These are phyloP conservation scores for Rhadina sibilatrix DNA, from an alignment of 2,113 vertebrate species.

Conservation along the genomic window DNA sequence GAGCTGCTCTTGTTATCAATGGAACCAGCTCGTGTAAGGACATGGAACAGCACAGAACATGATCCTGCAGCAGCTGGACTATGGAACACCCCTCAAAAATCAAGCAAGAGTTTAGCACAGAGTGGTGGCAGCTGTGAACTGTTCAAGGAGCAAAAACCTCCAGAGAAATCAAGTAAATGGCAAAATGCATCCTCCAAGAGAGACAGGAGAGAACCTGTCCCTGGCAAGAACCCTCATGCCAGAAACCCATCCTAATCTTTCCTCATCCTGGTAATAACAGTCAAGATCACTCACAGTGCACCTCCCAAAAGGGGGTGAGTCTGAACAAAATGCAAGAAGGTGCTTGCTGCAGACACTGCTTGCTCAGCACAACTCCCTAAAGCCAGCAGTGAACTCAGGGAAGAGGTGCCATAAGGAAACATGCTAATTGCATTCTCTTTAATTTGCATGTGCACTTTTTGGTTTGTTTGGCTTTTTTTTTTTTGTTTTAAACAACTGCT, in stretches of 20 bases:
- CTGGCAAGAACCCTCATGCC: neutral
- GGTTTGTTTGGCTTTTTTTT: neutral
- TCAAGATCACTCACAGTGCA: neutral
- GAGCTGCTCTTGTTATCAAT: neutral
- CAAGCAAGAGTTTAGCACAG: neutral
- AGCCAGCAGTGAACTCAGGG: neutral
- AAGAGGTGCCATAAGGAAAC: constrained; percentile 9
- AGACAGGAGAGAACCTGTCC: neutral
- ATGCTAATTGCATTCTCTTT: constrained; percentile 18
- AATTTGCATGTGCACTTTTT: constrained; percentile 36
- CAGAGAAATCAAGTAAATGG: neutral
- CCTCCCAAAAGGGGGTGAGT: neutral
- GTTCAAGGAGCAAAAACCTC: neutral
- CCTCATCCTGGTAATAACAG: neutral
- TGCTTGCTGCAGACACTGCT: neutral
- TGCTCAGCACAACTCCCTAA: neutral
- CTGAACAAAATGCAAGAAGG: neutral
- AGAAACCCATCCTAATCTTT: neutral
- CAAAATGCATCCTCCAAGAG: neutral
- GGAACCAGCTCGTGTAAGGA: neutral
- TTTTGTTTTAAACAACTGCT: neutral
- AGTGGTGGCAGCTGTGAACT: neutral
- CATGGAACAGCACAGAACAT: neutral
- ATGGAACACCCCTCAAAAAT: neutral
- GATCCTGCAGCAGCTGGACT: neutral